Percentiles rank a stretch among this genome's conserved stretches.
phyloP scores from a whole-genome alignment of 2,113 vertebrate species.

The Cheilinus undulatus region DNA sequence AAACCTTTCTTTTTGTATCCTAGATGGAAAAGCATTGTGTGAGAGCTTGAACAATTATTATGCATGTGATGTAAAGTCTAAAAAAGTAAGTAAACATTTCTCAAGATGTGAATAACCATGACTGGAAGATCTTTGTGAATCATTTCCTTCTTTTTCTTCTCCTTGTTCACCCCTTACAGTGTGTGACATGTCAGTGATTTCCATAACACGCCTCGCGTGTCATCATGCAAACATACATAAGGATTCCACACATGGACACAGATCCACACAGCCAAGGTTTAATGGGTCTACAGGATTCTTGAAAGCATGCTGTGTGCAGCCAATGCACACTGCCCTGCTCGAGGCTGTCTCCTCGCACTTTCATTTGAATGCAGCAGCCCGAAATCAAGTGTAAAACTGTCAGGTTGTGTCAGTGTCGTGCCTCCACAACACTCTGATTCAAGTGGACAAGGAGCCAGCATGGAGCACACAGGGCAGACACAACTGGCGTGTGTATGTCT shows the following conservation, averaged over 20 bases:
- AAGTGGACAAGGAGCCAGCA: slow-evolving; percentile 69
- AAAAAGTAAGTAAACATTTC: background rate
- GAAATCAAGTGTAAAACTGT: slow-evolving; percentile 78
- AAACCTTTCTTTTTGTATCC: slow-evolving; percentile 1
- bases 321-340: slow-evolving; percentile 40
- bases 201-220: slow-evolving; percentile 3
- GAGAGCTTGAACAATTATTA: slow-evolving; percentile 29
- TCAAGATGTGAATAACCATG: background rate
- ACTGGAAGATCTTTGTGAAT: background rate
- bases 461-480: slow-evolving; percentile 51
- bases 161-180: background rate
- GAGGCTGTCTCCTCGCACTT: slow-evolving; percentile 52
- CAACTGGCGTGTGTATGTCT: slow-evolving; percentile 24
- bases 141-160: slow-evolving; percentile 1
- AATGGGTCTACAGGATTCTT: slow-evolving; percentile 23
- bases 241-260: slow-evolving; percentile 9
- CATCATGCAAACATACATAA: slow-evolving; percentile 16
- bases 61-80: slow-evolving; percentile 13
- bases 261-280: slow-evolving; percentile 7
- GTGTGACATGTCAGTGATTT: slow-evolving; percentile 26
- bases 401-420: slow-evolving; percentile 70
- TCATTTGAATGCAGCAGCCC: slow-evolving; percentile 66
- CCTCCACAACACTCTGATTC: slow-evolving; percentile 58
- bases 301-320: slow-evolving; percentile 30
- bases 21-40: background rate